Percentiles rank a stretch among this genome's conserved stretches.
phyloP scores from a whole-genome alignment of 92 coral and sea anemone genomes.

The Porites lobata region DNA sequence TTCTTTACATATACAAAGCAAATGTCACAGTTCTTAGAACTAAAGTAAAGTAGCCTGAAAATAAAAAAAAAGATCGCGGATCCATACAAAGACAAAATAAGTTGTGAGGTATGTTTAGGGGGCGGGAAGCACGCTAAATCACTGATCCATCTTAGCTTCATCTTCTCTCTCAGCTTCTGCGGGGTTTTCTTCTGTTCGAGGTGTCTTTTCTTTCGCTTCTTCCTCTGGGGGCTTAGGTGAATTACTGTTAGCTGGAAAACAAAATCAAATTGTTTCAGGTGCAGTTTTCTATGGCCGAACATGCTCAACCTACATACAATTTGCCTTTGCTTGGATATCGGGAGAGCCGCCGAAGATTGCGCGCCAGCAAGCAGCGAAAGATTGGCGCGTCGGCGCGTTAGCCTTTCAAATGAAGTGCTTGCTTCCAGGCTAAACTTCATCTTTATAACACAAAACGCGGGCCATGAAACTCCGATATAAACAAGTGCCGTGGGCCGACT shows the following conservation, averaged over 20 bases:
- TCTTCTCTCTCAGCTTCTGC: conserved; percentile 28
- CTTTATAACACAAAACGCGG: no score
- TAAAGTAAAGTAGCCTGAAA: background rate
- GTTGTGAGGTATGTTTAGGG: background rate
- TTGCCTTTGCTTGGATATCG: no score
- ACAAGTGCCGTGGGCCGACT: no score
- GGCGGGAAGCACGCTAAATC: conserved; percentile 13
- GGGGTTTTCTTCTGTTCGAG: conserved; percentile 42
- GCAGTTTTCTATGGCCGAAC: background rate
- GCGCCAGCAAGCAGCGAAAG: no score
- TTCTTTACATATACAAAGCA: conserved; percentile 33
- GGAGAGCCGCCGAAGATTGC: no score
- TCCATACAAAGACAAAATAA: conserved; percentile 33
- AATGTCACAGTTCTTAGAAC: background rate
- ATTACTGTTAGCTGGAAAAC: conserved; percentile 33
- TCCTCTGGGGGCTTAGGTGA: conserved; percentile 49
- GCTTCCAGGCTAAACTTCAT: no score
- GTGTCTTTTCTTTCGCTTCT: conserved; percentile 42
- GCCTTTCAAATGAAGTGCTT: no score
- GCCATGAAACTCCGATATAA: no score
- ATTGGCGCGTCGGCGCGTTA: no score
- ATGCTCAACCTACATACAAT: background rate
- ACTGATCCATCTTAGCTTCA: conserved; percentile 71
- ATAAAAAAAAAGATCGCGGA: conserved; percentile 13
- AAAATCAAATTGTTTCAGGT: background rate